phyloP scores from a whole-genome alignment of 2,888 invertebrate genomes.

The Chorisops tibialis region DNA sequence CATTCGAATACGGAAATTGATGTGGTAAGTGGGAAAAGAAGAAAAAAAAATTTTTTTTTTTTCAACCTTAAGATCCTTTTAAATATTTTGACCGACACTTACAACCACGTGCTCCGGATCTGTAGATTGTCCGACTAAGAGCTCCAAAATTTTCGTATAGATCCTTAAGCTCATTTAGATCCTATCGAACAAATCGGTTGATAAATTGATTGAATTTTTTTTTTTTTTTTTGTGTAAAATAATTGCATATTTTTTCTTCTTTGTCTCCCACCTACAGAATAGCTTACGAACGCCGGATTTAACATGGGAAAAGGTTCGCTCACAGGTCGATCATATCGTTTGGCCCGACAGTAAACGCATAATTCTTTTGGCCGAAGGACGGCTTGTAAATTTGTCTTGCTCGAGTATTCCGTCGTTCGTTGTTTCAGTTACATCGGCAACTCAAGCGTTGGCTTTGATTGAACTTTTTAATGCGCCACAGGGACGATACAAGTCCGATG shows the following conservation, averaged over 20 bases:
- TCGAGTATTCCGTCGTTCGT: constrained; percentile 97
- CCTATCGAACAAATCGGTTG: too few relatives aligned
- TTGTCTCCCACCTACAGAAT: constrained; percentile 56
- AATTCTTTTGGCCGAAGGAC: constrained; percentile 88
- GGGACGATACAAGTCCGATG: constrained; percentile 94
- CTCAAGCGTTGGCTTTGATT: constrained; percentile 94
- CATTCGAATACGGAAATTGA: constrained; percentile 96
- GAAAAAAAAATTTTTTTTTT: too few relatives aligned
- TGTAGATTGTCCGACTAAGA: too few relatives aligned
- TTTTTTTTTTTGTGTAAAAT: too few relatives aligned
- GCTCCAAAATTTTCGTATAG: too few relatives aligned
- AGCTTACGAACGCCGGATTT: constrained; percentile 89
- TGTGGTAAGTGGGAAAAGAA: constrained; percentile 61
- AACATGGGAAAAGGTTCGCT: constrained; percentile 95
- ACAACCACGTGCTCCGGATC: too few relatives aligned
- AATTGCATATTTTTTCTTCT: too few relatives aligned
- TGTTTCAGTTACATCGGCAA: constrained; percentile 95
- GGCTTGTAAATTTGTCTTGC: constrained; percentile 93
- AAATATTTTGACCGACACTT: too few relatives aligned
- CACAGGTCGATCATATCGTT: constrained; percentile 97
- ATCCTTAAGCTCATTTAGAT: too few relatives aligned
- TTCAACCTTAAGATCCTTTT: too few relatives aligned
- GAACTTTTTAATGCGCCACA: constrained; percentile 95
- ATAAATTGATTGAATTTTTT: too few relatives aligned
- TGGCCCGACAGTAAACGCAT: constrained; percentile 97